A percentile compares a stretch with the other conserved stretches of the same genome.
Evolutionary conservation across 2,888 invertebrate species (phyloP).

Genomic region (Himalopsyche anomala): DNA sequence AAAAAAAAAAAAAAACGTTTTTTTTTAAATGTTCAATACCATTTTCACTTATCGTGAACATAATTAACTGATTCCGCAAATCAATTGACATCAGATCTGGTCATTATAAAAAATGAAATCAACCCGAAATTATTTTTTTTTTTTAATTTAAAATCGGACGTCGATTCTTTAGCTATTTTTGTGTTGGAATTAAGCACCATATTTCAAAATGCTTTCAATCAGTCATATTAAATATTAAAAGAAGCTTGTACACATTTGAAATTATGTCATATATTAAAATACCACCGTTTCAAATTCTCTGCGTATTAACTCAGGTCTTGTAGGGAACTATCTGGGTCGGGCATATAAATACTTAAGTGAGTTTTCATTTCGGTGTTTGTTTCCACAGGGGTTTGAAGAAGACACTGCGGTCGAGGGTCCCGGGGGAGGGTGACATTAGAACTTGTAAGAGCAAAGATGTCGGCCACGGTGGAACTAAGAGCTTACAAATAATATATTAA

Average conservation of each 20-base stretch:
- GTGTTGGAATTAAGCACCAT: neutral
- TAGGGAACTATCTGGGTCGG: constrained; percentile 1
- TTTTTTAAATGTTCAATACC: too few relatives aligned
- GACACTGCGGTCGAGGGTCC: constrained; percentile 5
- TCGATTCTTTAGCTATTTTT: neutral
- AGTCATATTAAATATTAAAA: neutral
- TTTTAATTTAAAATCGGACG: too few relatives aligned
- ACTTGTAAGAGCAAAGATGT: constrained; percentile 5
- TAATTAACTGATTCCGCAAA: too few relatives aligned
- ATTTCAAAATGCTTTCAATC: neutral
- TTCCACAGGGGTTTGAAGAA: constrained; percentile 16
- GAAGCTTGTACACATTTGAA: neutral
- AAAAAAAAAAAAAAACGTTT: too few relatives aligned
- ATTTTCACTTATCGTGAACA: too few relatives aligned
- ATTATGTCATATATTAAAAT: neutral
- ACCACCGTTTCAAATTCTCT: neutral
- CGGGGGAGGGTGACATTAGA: constrained; percentile 24
- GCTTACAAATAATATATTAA: constrained; percentile 22
- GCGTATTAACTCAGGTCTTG: neutral
- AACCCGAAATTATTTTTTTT: too few relatives aligned
- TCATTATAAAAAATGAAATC: too few relatives aligned
- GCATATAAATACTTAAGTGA: constrained; percentile 30
- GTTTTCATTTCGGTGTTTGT: constrained; percentile 21
- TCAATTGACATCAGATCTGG: too few relatives aligned
- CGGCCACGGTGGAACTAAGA: neutral